Conservation (phyloP, 2,113 vertebrate genomes). For the Xerus inauris region DNA sequence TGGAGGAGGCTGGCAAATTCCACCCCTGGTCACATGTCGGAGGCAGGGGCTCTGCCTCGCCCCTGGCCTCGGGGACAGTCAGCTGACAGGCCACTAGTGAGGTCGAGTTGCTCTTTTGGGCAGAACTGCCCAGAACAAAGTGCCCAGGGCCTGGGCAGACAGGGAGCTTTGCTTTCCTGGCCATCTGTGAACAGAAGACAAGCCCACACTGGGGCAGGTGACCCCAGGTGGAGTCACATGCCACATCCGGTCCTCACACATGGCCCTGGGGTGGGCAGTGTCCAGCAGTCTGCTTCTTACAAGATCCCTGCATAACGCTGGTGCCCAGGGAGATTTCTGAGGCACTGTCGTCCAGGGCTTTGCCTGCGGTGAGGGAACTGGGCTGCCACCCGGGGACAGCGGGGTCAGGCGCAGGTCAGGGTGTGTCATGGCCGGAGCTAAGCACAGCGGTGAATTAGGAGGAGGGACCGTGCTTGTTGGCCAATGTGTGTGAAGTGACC, state of each 20-base stretch:
- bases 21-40: neutral
- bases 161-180: neutral
- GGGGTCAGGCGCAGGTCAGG: neutral
- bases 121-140: neutral
- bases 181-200: neutral
- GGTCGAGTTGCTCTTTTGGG: neutral
- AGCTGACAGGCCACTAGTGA: neutral
- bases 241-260: accelerated
- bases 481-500: neutral
- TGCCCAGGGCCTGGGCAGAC: neutral
- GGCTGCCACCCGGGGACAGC: accelerated
- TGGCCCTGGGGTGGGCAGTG: accelerated
- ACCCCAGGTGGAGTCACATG: neutral
- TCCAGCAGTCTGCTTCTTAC: neutral
- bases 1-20: neutral
- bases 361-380: accelerated
- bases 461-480: accelerated
- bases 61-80: neutral
- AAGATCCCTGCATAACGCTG: neutral
- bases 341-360: accelerated
- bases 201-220: neutral
- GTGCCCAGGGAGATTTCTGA: neutral
- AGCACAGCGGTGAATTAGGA: accelerated
- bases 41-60: neutral
- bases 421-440: accelerated